phyloP scores from a whole-genome alignment of 1,140 invertebrate genomes.

The Drosophila rhopaloa region DNA sequence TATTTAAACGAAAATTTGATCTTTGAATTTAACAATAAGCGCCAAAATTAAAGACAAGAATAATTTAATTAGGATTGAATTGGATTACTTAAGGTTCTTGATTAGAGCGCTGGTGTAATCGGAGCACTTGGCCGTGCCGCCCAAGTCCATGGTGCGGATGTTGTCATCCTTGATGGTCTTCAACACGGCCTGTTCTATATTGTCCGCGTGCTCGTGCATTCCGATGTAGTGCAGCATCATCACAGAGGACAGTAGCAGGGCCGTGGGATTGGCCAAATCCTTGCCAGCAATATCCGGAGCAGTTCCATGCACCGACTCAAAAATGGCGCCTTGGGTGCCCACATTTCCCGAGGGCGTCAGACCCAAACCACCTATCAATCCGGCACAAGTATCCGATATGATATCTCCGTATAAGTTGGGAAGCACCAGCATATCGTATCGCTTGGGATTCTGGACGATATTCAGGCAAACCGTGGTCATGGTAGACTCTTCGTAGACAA shows the following conservation, averaged over 20 bases:
- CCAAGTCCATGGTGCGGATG: slow-evolving; percentile 96
- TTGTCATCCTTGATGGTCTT: slow-evolving; percentile 95
- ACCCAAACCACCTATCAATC: slow-evolving; percentile 98
- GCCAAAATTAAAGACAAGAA: not conserved
- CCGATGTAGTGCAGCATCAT: slow-evolving; percentile 99
- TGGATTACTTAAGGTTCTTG: slow-evolving; percentile 46
- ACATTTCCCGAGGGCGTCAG: slow-evolving; percentile 99
- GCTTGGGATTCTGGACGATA: slow-evolving; percentile 98
- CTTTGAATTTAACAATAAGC: not conserved
- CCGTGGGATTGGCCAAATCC: slow-evolving; percentile 99
- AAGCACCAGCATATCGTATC: slow-evolving; percentile 98
- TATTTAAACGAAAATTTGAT: not conserved
- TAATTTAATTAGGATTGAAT: too few species aligned
- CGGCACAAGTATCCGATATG: slow-evolving; percentile 99
- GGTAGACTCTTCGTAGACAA: slow-evolving; percentile 98
- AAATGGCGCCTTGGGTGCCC: slow-evolving; percentile 97
- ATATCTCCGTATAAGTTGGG: slow-evolving; percentile 99
- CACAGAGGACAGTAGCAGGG: slow-evolving; percentile 96
- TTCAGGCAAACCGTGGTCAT: slow-evolving; percentile 99
- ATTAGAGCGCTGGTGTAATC: slow-evolving; percentile 98
- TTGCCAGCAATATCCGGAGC: slow-evolving; percentile 99
- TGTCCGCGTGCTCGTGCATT: slow-evolving; percentile 91
- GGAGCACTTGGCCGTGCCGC: slow-evolving; percentile 97
- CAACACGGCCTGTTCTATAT: slow-evolving; percentile 95
- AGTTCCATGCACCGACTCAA: slow-evolving; percentile 99